phyloP scores from a whole-genome alignment of 2,797 vertebrate genomes.

The Acropternis orthonyx region DNA sequence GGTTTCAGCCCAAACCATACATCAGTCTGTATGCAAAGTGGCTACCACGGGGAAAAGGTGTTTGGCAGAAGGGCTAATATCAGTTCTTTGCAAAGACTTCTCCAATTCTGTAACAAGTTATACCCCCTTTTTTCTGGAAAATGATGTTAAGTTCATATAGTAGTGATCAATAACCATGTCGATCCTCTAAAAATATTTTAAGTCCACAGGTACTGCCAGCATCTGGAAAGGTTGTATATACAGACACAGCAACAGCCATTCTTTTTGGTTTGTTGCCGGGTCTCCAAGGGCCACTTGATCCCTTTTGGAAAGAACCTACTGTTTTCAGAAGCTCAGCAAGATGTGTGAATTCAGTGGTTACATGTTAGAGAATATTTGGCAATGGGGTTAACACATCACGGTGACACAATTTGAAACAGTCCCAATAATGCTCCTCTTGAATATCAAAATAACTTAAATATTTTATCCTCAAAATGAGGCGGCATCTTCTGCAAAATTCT shows the following conservation, averaged over 20 bases:
- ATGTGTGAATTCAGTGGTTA: constrained; percentile 82
- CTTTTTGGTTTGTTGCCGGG: constrained; percentile 87
- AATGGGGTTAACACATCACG: constrained; percentile 84
- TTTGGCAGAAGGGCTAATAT: constrained; percentile 82
- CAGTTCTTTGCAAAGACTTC: constrained; percentile 88
- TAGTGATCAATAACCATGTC: constrained; percentile 85
- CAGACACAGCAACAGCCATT: constrained; percentile 87
- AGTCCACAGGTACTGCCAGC: constrained; percentile 88
- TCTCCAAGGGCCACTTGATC: constrained; percentile 85
- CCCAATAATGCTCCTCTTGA: constrained; percentile 91
- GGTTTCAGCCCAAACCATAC: constrained; percentile 83
- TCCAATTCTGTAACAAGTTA: constrained; percentile 86
- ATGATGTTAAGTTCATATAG: constrained; percentile 87
- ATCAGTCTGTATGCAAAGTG: constrained; percentile 86
- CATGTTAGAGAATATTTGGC: constrained; percentile 83
- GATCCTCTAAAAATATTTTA: constrained; percentile 87
- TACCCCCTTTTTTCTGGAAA: constrained; percentile 82
- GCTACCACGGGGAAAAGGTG: constrained; percentile 77
- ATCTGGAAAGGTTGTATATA: constrained; percentile 82
- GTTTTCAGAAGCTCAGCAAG: constrained; percentile 86
- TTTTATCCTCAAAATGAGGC: constrained; percentile 89
- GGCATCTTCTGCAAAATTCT: constrained; percentile 91
- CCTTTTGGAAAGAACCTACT: constrained; percentile 85
- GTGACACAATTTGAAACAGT: constrained; percentile 86
- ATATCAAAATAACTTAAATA: constrained; percentile 86